Evolutionary conservation across 2,797 vertebrate species (phyloP), one percentile per base, ranked within the genome.

Genomic region (Paedocypris micromegethes): DNA sequence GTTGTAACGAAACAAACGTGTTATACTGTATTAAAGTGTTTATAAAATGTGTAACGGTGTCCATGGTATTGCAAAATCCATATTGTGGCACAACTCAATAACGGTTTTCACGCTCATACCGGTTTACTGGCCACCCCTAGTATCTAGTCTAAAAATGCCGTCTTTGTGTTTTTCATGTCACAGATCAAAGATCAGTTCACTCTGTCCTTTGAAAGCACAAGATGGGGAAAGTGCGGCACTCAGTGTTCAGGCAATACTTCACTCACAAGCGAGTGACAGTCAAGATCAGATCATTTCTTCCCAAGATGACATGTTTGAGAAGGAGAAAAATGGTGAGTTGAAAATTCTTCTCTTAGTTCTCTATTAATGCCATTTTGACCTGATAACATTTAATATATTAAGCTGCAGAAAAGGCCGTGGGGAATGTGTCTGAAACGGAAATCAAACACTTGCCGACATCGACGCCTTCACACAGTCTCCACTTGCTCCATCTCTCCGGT

Each of bases 251-350:
- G 84, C 78, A 44, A 77, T 85, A 63, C 73, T 82, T 57, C 87
- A 88, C 78, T 89, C 88, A 3, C 81, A 86, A 71, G 83, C 70
- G 56, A 64, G 75, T 1, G 82, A 82, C 61, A 77, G 71, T 53
- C 74, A 86, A 48, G 75, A 74, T 1, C 88, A 91, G 73, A 62
- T 93, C 51, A 76, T 88, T 60, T 95, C 93, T 55, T 93, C 90
- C 9, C 95, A 98, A 78, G 90, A 96, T 64, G 96, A 98, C 72
- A 77, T 97, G 83, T 97, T 97, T 77, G 90, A 93, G 0, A 81
- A 86, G 9, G 90, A 85, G 59, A 87, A 80, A 66, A 81, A 81
- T 48, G 85, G 90, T 91, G 50, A 38, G 48, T 59, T 50, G 9
- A 70, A 43, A 55, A 39, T 41, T 57, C 7, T 57, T 60, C 5